phyloP scores from a whole-genome alignment of 2,888 invertebrate species.

The Seira ritae region DNA sequence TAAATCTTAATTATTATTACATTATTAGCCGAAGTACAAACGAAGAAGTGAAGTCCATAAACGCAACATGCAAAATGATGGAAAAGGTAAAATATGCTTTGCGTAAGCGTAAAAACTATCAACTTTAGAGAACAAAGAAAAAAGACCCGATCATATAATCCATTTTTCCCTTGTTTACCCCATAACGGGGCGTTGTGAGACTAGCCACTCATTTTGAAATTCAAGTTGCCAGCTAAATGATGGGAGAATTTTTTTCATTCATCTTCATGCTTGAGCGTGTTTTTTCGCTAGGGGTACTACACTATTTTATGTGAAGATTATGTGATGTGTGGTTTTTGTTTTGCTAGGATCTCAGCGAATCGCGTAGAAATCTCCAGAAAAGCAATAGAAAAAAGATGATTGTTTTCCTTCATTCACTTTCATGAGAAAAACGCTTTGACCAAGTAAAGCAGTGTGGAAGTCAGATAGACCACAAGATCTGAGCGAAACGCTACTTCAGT shows the following conservation, averaged over 20 bases:
- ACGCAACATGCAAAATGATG: too few species aligned
- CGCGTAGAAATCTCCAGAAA: conserved; percentile 55
- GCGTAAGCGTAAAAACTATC: too few species aligned
- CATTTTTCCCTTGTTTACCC: too few species aligned
- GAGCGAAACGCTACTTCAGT: too few species aligned
- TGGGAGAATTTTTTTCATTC: neutral
- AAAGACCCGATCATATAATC: too few species aligned
- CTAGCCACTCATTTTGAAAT: conserved; percentile 19
- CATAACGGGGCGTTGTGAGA: conserved; percentile 27
- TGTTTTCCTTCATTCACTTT: neutral
- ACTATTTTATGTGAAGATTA: neutral
- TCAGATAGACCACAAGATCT: too few species aligned
- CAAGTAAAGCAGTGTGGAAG: neutral
- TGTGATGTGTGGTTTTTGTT: neutral
- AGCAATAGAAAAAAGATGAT: neutral
- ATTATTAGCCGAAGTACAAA: too few species aligned
- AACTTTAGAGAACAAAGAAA: too few species aligned
- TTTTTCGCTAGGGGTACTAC: neutral
- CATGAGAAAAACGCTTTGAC: neutral
- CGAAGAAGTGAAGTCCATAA: too few species aligned
- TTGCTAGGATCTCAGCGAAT: conserved; percentile 34
- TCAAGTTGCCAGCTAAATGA: conserved; percentile 23
- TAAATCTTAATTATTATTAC: too few species aligned
- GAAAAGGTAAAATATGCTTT: too few species aligned
- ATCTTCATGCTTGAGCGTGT: too few species aligned